Base-by-base conservation (phyloP, 2,113 vertebrate species). In the Microcebus griseorufus region DNA sequence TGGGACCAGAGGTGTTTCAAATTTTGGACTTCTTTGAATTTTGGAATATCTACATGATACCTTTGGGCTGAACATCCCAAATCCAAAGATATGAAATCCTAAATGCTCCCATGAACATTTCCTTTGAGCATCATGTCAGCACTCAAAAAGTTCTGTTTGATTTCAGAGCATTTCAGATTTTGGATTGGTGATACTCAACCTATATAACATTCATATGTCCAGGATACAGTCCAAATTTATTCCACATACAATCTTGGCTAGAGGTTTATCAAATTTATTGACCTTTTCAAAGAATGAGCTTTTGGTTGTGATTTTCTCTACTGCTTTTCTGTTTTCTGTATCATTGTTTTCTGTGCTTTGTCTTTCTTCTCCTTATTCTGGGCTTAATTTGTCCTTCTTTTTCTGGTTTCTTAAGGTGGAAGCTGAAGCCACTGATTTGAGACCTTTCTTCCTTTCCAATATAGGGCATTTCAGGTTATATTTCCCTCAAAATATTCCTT, bases 301-400 rank as follows among this genome's bases (percentile, higher is more conserved):
- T 93, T 85, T 37, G 37, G 55, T 69, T 95, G 10, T 72, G 60
- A 72, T 92, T 95, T 97, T 83, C 39, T 64, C 81, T 91, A 39
- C 2, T 39, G 62, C 25, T 20, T 76, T 76, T 81, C 37, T 83
- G 70, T 88, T 91, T 84, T 60, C 70, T 62, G 0, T 18, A 67
- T 70, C 37, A 76, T 27, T 80, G 37, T 48, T 55, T 86, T 88
- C 51, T 88, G 29, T 20, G 72, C 67, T 72, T 53, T 37, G 18
- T 70, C 42, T 64, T 62, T 65, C 17, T 45, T 92, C 29, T 87
- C 55, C 25, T 79, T 89, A 58, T 82, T 85, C 91, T 72, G 45
- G n/a, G 23, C n/a, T 96, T 92, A 65, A 76, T 65, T 89, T 95
- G 25, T 55, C 80, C 14, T 88, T 91, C 20, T 72, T 93, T 88